Evolutionary conservation across 2,888 invertebrate genomes (phyloP), one percentile per base, ranked within the genome.

Genomic region (Oxycera nigricornis): DNA sequence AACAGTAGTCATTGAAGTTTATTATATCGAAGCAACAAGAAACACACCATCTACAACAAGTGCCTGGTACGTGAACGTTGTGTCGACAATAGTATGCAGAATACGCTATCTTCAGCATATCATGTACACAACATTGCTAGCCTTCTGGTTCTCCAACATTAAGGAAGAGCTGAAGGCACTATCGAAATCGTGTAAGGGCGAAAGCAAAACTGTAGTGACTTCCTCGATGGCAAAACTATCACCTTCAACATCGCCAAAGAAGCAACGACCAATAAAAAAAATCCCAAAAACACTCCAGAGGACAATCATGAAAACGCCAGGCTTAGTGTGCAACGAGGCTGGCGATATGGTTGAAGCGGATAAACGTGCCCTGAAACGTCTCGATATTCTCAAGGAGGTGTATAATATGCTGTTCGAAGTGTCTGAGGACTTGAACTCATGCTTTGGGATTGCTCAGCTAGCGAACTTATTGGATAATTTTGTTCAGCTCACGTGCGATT

Each of bases 391-490:
- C 14, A 75, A 75, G 61, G 72, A 65, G 11, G 46, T 75, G 22
- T 78, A 78, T 39, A 78, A 78, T 62, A 72, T 68, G 41, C 65
- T 78, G 52, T 78, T 74, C 73, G 76, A 77, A 62, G 74, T 73
- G 31, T 76, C 75, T 6, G 39, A 59, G 22, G 72, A 75, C 22
- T 59, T 78, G 14, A 78, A 78, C 62, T 74, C 67, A 30, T 72
- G 76, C 22, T 76, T 78, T 68, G 76, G 77, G 2, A 59, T 75
- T 2, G 76, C 77, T 14, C 78, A 78, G 22, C 41, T 78, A 2
- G 62, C 67, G 24, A 77, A 75, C 68, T 74, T 78, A 67, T 67
- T 77, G 68, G 73, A 77, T 35, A 77, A 78, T 77, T 78, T 78
- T 46, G 74, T 78, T 67, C 77, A 78, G 55, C 26, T 78, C 17